Evolutionary conservation across 2,888 invertebrate species (phyloP), one percentile per base, ranked within the genome.

Genomic region (Tetheella fluctuosa): DNA sequence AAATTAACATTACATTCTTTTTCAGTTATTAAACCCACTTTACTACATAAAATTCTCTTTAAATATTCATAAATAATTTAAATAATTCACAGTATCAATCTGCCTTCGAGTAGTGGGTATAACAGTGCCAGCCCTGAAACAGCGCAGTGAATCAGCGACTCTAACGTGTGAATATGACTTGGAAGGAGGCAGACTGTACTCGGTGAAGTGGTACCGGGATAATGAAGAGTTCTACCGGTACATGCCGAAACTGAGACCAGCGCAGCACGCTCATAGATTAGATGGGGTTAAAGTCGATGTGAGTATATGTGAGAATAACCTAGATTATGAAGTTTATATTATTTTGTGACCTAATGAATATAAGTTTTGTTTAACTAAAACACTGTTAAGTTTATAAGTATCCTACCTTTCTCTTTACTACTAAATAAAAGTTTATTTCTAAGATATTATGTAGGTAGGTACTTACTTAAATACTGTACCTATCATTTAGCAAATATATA

Each of bases 141-240:
- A 94, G 67, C 89, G 94, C 10, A 94, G 94, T 1, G 94, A 94
- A 62, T 91, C 94, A 1, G 94, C 94, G 34, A 90, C 91, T 0
- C 80, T 95, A 39, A 91, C 87, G 13, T 95, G 95, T 75, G 93
- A 94, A 68, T 95, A 95, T 74, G 94, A 95, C 69, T 81, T 95
- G 67, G 95, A 95, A 63, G 95, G 94, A 0, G 94, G 95, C 15
- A 93, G 94, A 52, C 85, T 95, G 55, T 95, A 95, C 81, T 94
- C 95, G 17, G 95, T 95, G 57, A 95, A 95, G 80, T 95, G 95
- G 94, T 95, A 95, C 84, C 90, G 95, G 57, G 95, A 95, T 65
- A 94, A 93, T 73, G 93, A 95, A 73, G 95, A 95, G 82, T 95
- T 95, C 83, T 95, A 95, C 85, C 91, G 95, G 64, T 95, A 94